These are phyloP conservation scores for Eretmochelys imbricata DNA, from an alignment of 2,113 vertebrate genomes.

Conservation along the genomic window DNA sequence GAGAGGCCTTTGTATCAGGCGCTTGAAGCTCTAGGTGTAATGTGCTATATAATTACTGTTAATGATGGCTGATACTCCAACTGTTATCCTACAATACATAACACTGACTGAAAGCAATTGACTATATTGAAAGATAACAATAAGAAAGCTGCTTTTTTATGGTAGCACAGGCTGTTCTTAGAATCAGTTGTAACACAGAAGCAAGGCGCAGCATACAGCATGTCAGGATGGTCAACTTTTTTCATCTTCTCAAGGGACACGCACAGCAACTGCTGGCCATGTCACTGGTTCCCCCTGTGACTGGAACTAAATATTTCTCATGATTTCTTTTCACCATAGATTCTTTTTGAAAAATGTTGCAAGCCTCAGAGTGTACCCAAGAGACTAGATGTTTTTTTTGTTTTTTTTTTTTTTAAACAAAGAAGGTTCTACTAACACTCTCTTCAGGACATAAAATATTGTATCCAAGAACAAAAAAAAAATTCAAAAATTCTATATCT, in stretches of 20 bases:
- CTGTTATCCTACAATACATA: neutral
- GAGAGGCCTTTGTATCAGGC: neutral
- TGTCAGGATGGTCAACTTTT: conserved; percentile 24
- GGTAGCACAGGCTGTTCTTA: neutral
- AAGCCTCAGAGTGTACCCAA: neutral
- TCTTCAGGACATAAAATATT: neutral
- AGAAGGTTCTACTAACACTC: neutral
- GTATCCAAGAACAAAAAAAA: neutral
- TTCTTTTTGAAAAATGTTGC: conserved; percentile 52
- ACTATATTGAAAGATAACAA: neutral
- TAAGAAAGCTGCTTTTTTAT: neutral
- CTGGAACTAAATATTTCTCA: conserved; percentile 49
- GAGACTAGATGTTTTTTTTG: neutral
- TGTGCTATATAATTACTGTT: neutral
- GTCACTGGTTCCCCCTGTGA: conserved; percentile 12
- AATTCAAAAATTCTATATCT: neutral
- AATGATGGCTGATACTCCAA: neutral
- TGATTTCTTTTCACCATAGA: conserved; percentile 50
- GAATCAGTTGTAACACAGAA: neutral
- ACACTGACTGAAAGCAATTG: neutral
- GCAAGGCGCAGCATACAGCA: neutral
- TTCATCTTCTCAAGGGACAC: conserved; percentile 23
- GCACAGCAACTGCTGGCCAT: conserved; percentile 2
- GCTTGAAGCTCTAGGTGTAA: neutral
- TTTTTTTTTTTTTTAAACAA: neutral